A percentile compares a stretch with the other conserved stretches of the same genome.
These are phyloP conservation scores for Megalonaias nervosa DNA, from an alignment of 1,140 invertebrate species.

Conservation along the genomic window DNA sequence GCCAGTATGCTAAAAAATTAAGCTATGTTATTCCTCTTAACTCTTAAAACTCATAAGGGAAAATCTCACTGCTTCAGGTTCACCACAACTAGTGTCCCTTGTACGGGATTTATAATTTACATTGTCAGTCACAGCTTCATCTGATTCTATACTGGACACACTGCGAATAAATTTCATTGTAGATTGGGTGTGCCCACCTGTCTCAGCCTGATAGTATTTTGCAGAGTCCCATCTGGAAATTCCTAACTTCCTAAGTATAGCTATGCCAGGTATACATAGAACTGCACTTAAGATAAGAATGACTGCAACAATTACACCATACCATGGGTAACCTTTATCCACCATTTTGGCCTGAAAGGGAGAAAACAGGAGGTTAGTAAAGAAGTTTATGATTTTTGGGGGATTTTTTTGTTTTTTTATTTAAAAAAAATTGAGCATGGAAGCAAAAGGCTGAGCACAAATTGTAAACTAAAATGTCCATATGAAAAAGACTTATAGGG, in stretches of 20 bases:
- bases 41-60: too few relatives aligned
- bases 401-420: background rate
- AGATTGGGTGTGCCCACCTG: constrained; percentile 46
- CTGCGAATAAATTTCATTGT: constrained; percentile 49
- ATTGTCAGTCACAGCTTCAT: background rate
- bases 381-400: background rate
- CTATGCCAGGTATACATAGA: constrained; percentile 58
- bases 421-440: background rate
- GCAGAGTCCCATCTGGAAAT: constrained; percentile 48
- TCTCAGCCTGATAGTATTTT: constrained; percentile 47
- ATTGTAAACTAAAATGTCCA: too few relatives aligned
- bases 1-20: too few relatives aligned
- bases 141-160: constrained; percentile 29
- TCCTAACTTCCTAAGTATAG: constrained; percentile 50
- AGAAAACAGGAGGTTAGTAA: background rate
- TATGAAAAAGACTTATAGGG: too few relatives aligned
- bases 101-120: too few relatives aligned
- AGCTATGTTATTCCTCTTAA: too few relatives aligned
- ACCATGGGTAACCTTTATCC: constrained; percentile 54
- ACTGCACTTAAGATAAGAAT: constrained; percentile 52
- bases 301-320: constrained; percentile 44
- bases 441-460: background rate
- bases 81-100: too few relatives aligned
- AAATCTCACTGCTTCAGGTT: too few relatives aligned
- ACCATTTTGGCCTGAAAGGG: constrained; percentile 45